These are phyloP conservation scores for Ophraella communa DNA, from an alignment of 2,888 invertebrate species.

Conservation along the genomic window DNA sequence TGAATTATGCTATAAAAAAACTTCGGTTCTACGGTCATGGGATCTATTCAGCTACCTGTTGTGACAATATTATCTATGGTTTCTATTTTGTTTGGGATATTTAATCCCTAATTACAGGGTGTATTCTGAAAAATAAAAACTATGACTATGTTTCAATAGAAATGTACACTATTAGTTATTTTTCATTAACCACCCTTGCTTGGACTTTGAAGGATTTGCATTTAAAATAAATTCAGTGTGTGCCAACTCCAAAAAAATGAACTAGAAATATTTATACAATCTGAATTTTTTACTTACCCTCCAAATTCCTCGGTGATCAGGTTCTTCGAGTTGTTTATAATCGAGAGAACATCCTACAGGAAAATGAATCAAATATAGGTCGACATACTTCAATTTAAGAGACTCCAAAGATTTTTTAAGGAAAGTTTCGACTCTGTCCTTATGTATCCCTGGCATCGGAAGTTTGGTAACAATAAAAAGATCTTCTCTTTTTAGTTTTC, in stretches of 20 bases:
- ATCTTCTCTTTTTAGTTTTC: slow-evolving; percentile 67
- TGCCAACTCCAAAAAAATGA: no score
- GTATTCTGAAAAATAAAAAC: no score
- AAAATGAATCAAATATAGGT: slow-evolving; percentile 81
- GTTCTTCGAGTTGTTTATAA: neutral
- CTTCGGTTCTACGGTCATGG: no score
- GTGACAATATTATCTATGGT: no score
- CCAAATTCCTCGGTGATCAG: neutral
- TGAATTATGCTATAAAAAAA: no score
- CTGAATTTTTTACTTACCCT: neutral
- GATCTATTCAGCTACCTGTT: no score
- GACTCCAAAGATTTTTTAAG: slow-evolving; percentile 72
- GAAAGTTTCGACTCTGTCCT: slow-evolving; percentile 70
- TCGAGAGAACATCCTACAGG: slow-evolving; percentile 65
- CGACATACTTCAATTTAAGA: slow-evolving; percentile 79
- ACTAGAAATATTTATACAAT: neutral
- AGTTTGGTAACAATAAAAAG: slow-evolving; percentile 87
- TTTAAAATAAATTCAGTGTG: neutral
- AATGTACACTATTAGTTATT: no score
- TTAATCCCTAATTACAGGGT: no score
- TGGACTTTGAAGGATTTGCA: no score
- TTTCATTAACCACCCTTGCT: no score
- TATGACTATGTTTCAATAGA: no score
- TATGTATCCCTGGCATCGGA: slow-evolving; percentile 68
- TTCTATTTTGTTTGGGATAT: no score